Conservation (phyloP, 1,140 invertebrate genomes). For the Drosophila melanogaster region Release_6_plus_ISO1_MT NT_033777.3:7455501-7456000, state of each 20-base stretch:
- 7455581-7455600: not conserved
- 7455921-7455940: constrained; percentile 6
- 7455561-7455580: constrained; percentile 33
- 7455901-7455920: not conserved
- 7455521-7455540: constrained; percentile 79
- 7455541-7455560: constrained; percentile 79
- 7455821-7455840: not conserved
- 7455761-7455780: not conserved
- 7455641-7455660: constrained; percentile 29
- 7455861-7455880: too few species aligned
- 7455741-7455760: not conserved
- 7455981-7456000: constrained; percentile 5
- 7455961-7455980: not conserved
- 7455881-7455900: too few species aligned
- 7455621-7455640: constrained; percentile 75
- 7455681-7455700: constrained; percentile 54
- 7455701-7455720: constrained; percentile 11
- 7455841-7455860: too few species aligned
- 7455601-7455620: constrained; percentile 30
- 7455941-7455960: not conserved
- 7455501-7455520: constrained; percentile 81
- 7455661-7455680: constrained; percentile 69
- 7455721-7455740: not conserved
- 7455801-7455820: not conserved
- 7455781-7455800: not conserved